A percentile compares a stretch with the other conserved stretches of the same genome.
Evolutionary conservation across 2,797 vertebrate species (phyloP).

Genomic region (Pangasius sanitwongsei): DNA sequence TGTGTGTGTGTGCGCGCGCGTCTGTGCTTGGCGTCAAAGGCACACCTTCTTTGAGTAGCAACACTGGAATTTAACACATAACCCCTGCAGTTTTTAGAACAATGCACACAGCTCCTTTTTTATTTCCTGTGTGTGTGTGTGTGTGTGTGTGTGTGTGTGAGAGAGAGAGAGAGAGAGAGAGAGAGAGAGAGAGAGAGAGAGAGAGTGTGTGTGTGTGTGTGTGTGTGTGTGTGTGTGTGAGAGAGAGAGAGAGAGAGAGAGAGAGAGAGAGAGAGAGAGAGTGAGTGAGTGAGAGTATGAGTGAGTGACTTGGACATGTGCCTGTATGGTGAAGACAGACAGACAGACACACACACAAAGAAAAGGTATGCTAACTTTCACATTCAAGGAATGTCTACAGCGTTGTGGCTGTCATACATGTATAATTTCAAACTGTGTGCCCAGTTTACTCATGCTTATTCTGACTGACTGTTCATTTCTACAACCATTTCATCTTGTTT

Average conservation of each 20-base stretch:
- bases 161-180: too few relatives aligned
- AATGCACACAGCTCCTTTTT: constrained; percentile 50
- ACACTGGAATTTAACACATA: constrained; percentile 66
- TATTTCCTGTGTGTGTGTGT: constrained; percentile 54
- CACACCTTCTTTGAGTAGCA: constrained; percentile 58
- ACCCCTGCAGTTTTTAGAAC: constrained; percentile 46
- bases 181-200: neutral
- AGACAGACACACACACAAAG: constrained; percentile 18
- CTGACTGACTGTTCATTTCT: constrained; percentile 35
- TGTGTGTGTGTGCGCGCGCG: constrained; percentile 3
- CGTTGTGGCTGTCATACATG: constrained; percentile 63
- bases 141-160: neutral
- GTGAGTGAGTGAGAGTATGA: constrained; percentile 27
- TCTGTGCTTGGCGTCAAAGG: constrained; percentile 26
- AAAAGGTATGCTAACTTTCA: constrained; percentile 18
- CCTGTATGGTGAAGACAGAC: constrained; percentile 8
- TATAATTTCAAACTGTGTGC: constrained; percentile 55
- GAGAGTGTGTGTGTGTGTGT: constrained; percentile 55
- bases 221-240: neutral
- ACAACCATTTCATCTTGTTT: constrained; percentile 35
- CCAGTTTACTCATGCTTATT: constrained; percentile 44
- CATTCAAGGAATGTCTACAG: constrained; percentile 51
- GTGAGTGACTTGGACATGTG: constrained; percentile 38
- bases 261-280: neutral
- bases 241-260: too few relatives aligned